These are phyloP conservation scores for Hybognathus amarus DNA, from an alignment of 2,797 vertebrate genomes.

Conservation along the genomic window DNA sequence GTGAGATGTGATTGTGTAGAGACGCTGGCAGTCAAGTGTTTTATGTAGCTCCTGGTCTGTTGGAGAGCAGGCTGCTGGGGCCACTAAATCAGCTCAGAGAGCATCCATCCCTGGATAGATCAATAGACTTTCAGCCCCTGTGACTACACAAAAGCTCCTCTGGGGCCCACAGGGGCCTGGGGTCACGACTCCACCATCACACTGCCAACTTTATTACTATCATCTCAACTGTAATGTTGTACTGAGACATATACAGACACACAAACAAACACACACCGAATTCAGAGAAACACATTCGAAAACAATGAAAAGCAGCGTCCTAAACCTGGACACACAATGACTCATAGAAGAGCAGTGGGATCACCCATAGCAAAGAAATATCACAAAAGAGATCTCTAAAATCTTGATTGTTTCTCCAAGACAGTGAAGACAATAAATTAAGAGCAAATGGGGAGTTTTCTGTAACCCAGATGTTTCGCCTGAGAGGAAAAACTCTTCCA, in stretches of 20 bases:
- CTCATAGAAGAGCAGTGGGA: not conserved
- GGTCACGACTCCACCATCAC: constrained; percentile 48
- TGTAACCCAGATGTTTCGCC: not conserved
- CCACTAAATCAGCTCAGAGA: constrained; percentile 73
- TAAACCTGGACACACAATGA: not conserved
- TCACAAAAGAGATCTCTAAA: not conserved
- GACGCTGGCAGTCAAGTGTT: constrained; percentile 60
- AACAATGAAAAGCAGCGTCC: not conserved
- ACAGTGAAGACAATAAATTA: not conserved
- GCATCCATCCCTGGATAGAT: constrained; percentile 75
- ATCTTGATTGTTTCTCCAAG: not conserved
- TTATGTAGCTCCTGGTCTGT: constrained; percentile 65
- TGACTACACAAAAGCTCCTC: constrained; percentile 59
- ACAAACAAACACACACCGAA: not conserved
- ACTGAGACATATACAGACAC: constrained; percentile 28
- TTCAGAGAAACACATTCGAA: not conserved
- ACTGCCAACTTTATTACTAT: constrained; percentile 62
- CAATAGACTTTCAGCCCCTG: constrained; percentile 71
- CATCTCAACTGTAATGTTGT: constrained; percentile 53
- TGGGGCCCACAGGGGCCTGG: constrained; percentile 54
- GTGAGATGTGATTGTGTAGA: constrained; percentile 45
- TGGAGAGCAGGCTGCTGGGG: constrained; percentile 66
- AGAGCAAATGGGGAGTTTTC: not conserved
- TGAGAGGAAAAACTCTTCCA: not conserved
- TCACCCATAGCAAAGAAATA: not conserved